These are phyloP conservation scores for Melinaea menophilus DNA, from an alignment of 2,888 invertebrate species.

Conservation along the genomic window DNA sequence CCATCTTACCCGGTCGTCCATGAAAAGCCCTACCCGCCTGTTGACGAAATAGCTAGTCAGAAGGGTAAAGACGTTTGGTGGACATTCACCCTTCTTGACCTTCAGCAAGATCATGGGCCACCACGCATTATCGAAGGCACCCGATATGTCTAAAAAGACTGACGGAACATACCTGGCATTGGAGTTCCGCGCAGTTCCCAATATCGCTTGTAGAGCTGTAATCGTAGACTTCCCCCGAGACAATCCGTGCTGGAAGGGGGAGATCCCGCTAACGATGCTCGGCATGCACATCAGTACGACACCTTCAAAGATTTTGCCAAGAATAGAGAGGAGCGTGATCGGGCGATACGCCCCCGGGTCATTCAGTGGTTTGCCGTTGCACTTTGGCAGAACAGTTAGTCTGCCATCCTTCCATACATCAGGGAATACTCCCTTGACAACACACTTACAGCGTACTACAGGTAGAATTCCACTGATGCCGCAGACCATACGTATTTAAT, in stretches of 20 bases:
- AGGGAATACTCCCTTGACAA: slow-evolving; percentile 17
- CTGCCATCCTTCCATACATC: slow-evolving; percentile 20
- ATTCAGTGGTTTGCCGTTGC: slow-evolving; percentile 25
- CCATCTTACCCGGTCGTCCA: too few species aligned
- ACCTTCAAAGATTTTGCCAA: slow-evolving; percentile 15
- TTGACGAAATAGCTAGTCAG: slow-evolving; percentile 6
- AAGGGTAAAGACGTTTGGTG: slow-evolving; percentile 19
- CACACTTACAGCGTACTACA: slow-evolving; percentile 12
- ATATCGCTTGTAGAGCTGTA: too few species aligned
- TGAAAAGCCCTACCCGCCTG: too few species aligned
- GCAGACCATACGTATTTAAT: slow-evolving; percentile 30
- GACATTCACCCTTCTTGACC: slow-evolving; percentile 32
- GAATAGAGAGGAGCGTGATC: slow-evolving; percentile 29
- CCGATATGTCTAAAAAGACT: slow-evolving; percentile 6
- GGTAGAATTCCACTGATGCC: slow-evolving; percentile 20
- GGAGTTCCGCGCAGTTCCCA: too few species aligned
- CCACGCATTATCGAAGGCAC: slow-evolving; percentile 11
- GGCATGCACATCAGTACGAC: neutral
- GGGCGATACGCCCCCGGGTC: slow-evolving; percentile 34
- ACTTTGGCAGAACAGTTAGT: slow-evolving; percentile 30
- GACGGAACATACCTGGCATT: neutral
- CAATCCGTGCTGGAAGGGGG: too few species aligned
- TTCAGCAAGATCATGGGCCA: slow-evolving; percentile 25
- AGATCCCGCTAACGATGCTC: too few species aligned
- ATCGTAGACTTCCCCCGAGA: too few species aligned